Evolutionary conservation across 2,888 invertebrate genomes (phyloP), one percentile per base, ranked within the genome.

Genomic region (Leptopilina drosophilae): DNA sequence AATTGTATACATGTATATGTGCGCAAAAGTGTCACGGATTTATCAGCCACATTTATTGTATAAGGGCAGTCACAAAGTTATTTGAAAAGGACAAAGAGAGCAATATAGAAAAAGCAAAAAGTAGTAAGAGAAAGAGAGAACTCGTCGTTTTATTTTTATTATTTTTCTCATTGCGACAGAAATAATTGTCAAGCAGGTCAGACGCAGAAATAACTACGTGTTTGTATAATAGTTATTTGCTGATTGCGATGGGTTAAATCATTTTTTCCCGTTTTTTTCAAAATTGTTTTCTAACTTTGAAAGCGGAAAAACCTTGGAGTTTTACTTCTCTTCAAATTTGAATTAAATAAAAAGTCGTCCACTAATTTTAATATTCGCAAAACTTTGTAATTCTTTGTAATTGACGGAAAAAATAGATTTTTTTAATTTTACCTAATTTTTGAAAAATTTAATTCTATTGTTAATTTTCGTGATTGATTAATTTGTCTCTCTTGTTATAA

Each of bases 131-230:
- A 49, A 3, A 49, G 56, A 73, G 56, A 67, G 49, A 67, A 67
- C 46, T 69, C 69, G 73, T 73, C 73, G 73, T 73, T 53, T 73
- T 73, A 73, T 73, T 73, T 73, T 73, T 73, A 73, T 82, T 82
- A 82, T 82, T 82, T 84, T 80, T 12, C 78, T 11, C 78, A 80
- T 84, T 84, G 82, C 84, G 80, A 84, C 82, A 84, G 82, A 82
- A 83, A 82, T 84, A 84, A 84, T 84, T 84, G 84, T 76, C 62
- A 77, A 69, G 73, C 73, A 33, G 73, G 62, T 69, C 49, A 64
- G 59, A 40, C 73, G 33, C 33, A 67, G 77, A 73, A 81, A 82
- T 73, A 56, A 73, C 56, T 80, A 75, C 69, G 80, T 67, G 64
- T 78, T 80, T 78, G 49, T 77, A 77, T 77, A 77, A 76, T 49